Base-by-base conservation (phyloP, 2,113 vertebrate genomes). In the Carassius gibelio region DNA sequence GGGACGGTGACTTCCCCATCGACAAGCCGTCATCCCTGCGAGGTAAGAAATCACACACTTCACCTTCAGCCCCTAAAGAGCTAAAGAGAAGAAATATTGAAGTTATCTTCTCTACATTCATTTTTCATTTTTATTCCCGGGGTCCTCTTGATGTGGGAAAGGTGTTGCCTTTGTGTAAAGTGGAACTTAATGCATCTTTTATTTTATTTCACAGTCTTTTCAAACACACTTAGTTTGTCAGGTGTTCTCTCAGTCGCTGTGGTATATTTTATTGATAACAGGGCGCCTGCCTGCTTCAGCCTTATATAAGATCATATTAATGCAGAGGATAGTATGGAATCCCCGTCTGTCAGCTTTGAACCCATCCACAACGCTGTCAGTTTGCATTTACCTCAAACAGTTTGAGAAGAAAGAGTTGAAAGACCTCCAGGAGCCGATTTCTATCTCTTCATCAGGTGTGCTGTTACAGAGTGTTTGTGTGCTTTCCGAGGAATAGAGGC, bases 1-100 rank as follows among this genome's bases (percentile, higher is more conserved):
- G 97, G 97, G 96, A 98, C 5, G 96, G 96, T 82, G 95, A 96
- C 72, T 97, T 98, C 86, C 94, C 95, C 87, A 97, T 98, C 0
- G 97, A 97, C 91, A 97, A 97, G 80, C 96, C 96, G 0, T 36
- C 92, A 0, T 88, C 92, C 2, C 96, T 97, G 93, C 95, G 95
- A 96, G 97, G 97, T 97, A 86, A 50, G 87, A 75, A 30, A 50
- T 48, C 45, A 17, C 38, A 23, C 45, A 23, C 42, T 75, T 48
- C 42, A 23, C 45, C 42, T 74, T 36, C 78, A n/a, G 77, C 59
- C 77, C 82, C 36, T 36, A 55, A n/a, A 4, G 10, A 4, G 10
- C 75, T 9, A 36, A 34, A 45, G 71, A 38, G 71, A 45, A 64
- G 36, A 45, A 64, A 64, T 14, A 64, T 42, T 50, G 21, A 81